Evolutionary conservation across 2,113 vertebrate species (phyloP).

Genomic region (Xiphophorus maculatus): DNA sequence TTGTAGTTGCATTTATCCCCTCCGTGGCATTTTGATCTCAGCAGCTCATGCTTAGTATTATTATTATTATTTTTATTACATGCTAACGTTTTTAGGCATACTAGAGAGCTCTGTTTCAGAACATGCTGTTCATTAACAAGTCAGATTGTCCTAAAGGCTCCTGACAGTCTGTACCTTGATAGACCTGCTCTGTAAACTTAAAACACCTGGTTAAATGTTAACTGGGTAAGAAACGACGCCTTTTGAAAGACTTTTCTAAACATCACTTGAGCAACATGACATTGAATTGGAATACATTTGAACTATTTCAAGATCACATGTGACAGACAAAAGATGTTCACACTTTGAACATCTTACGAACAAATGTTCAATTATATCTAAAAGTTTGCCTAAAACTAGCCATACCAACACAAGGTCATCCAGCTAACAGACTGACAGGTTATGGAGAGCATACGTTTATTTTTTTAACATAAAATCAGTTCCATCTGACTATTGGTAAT

Average conservation of each 20-base stretch:
- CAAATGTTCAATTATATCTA: not conserved
- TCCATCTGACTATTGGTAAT: too few species aligned
- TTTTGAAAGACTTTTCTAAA: conserved; percentile 47
- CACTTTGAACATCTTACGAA: not conserved
- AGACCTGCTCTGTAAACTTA: not conserved
- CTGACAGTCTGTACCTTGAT: conserved; percentile 6
- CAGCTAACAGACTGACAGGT: not conserved
- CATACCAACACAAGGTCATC: not conserved
- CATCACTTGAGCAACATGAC: conserved; percentile 33
- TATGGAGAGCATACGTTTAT: not conserved
- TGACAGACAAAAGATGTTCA: not conserved
- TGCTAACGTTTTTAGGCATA: not conserved
- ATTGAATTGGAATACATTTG: not conserved
- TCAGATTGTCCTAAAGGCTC: conserved; percentile 1
- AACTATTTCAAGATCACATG: not conserved
- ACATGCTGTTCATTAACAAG: not conserved
- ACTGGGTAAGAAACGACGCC: conserved; percentile 3
- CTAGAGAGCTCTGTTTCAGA: too few species aligned
- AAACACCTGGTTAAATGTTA: conserved; percentile 42
- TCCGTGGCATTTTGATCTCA: not conserved
- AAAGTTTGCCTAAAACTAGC: not conserved
- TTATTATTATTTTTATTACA: not conserved
- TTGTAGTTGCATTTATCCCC: not conserved
- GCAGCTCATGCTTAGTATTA: not conserved
- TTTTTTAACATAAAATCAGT: too few species aligned